phyloP scores from a whole-genome alignment of 1,140 invertebrate genomes.

The Amphibalanus amphitrite region DNA sequence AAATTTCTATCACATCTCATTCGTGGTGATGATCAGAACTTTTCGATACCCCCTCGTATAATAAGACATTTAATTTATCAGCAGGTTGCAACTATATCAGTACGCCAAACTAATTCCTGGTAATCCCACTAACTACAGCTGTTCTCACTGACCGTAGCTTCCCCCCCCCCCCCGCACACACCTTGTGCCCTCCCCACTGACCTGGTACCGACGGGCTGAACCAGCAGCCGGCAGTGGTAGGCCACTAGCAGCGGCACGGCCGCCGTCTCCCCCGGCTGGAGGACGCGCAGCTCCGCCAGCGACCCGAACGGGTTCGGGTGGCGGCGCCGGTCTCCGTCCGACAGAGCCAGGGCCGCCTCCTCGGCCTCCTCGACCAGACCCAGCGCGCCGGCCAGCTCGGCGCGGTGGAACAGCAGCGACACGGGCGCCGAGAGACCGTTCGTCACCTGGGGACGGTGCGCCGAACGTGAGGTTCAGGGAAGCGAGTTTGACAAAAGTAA shows the following conservation, averaged over 20 bases:
- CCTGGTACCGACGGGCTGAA: conserved; percentile 54
- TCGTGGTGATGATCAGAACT: no score
- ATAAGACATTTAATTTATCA: no score
- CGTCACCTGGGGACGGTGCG: conserved; percentile 47
- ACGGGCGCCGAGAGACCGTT: conserved; percentile 60
- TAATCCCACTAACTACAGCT: no score
- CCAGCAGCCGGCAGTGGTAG: conserved; percentile 55
- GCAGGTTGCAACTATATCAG: no score
- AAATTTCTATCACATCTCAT: no score
- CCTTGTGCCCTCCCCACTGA: conserved; percentile 30
- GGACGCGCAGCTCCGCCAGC: conserved; percentile 46
- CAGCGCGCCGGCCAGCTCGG: conserved; percentile 36
- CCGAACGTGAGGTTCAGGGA: no score
- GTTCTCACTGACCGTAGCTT: no score
- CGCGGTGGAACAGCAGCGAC: conserved; percentile 51
- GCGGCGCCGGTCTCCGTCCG: no score
- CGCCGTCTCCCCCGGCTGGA: conserved; percentile 52
- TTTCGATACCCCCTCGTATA: no score
- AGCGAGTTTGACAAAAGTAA: no score
- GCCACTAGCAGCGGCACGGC: conserved; percentile 58
- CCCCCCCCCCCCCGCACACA: no score
- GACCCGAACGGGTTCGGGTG: conserved; percentile 66
- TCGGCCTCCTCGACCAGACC: conserved; percentile 39
- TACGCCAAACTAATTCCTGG: no score
- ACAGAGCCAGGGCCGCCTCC: conserved; percentile 39